Evolutionary conservation across 2,888 invertebrate species (phyloP).

Genomic region (Dromius quadrimaculatus): DNA sequence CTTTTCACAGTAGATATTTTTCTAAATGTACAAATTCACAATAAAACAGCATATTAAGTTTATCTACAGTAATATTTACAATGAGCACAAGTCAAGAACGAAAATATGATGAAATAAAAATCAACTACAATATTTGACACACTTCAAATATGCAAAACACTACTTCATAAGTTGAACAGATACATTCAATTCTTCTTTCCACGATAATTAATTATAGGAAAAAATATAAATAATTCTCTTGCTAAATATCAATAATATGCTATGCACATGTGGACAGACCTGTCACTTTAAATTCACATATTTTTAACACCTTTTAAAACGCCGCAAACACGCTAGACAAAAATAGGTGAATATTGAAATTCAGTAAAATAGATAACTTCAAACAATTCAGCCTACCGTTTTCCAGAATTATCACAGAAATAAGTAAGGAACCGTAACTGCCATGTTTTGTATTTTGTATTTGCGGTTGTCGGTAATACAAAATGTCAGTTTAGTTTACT

Average conservation of each 20-base stretch:
- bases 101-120: neutral
- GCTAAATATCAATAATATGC: conserved; percentile 29
- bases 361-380: neutral
- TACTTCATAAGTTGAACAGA: neutral
- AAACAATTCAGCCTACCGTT: conserved; percentile 29
- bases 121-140: neutral
- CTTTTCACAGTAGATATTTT: no score
- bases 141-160: neutral
- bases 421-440: conserved; percentile 47
- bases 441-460: conserved; percentile 53
- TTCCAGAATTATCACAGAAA: conserved; percentile 48
- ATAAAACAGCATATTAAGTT: neutral
- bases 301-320: neutral
- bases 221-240: conserved; percentile 15
- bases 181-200: neutral
- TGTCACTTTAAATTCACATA: conserved; percentile 31
- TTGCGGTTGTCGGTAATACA: conserved; percentile 16
- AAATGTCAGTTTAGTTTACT: no score
- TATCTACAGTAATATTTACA: neutral
- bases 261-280: conserved; percentile 46
- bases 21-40: neutral
- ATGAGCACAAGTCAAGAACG: neutral
- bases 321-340: neutral
- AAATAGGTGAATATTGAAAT: neutral
- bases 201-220: neutral